Base-by-base conservation (phyloP, 1,140 invertebrate genomes). In the Leptopilina clavipes region DNA sequence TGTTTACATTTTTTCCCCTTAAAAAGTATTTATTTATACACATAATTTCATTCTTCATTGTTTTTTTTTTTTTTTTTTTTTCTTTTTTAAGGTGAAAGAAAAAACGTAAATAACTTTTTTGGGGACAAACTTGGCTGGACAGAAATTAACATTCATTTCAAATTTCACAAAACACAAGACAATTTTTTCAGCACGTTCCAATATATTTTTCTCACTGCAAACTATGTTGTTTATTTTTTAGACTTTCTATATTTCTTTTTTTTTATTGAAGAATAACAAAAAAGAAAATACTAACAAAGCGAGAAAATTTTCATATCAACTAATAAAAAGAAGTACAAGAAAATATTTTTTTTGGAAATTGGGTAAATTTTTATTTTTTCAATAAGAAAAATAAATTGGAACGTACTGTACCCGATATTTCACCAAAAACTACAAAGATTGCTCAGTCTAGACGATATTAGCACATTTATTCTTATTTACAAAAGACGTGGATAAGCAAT, bases 371-470 rank as follows among this genome's bases (percentile, higher is more conserved):
- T 31, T 31, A 3, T 31, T 40, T 40, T 7, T 40, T 9, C 45
- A 19, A 59, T 18, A 19, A 54, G 17, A 43, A 70, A 70, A 17
- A 45, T 31, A 54, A 65, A 25, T 71, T 76, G 37, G 59, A 48
- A 71, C 73, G 71, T 65, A 70, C 77, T 79, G 79, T 54, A 72
- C 72, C 72, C 54, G 22, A 79, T 71, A 19, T 40, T 43, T 76
- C 70, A 76, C 77, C 74, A 45, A 40, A 72, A 77, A 65, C 1
- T 76, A 65, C 59, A 65, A n/a, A 40, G 56, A 75, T 76, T 76
- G 71, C 59, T 78, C 77, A 65, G 76, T 74, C 77, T 81, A 81
- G 45, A 76, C 70, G 70, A 75, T 80, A 71, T 37, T 80, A 70
- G 40, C 73, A 73, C 75, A 70, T 71, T 75, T 71, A 56, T 77